Conservation (phyloP, 2,797 vertebrate genomes). For the Streptopelia turtur region DNA sequence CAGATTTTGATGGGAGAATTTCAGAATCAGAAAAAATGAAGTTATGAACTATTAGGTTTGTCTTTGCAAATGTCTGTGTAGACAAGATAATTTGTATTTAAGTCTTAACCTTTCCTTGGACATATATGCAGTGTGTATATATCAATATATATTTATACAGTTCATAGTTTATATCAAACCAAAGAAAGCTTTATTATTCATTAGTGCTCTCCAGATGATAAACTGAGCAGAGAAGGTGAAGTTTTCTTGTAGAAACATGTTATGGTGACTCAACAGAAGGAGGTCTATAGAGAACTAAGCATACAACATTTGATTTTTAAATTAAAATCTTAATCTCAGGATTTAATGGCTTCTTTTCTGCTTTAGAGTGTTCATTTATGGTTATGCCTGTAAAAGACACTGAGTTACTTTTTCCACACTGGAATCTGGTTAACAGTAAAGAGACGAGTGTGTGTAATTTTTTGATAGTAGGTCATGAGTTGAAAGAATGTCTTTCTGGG, state of each 20-base stretch:
- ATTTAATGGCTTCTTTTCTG: conserved; percentile 1
- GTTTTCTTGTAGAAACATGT: not conserved
- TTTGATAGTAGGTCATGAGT: not conserved
- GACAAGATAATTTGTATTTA: not conserved
- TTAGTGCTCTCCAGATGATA: not conserved
- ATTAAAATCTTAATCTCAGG: not conserved
- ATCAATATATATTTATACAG: not conserved
- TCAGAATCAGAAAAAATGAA: not conserved
- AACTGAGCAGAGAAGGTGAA: conserved; percentile 38
- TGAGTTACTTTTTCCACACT: not conserved
- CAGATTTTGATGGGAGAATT: not conserved
- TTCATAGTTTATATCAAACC: not conserved
- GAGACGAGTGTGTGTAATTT: not conserved
- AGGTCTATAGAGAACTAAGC: not conserved
- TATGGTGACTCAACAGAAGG: not conserved
- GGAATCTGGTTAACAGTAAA: not conserved
- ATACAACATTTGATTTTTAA: not conserved
- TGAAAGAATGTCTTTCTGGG: not conserved
- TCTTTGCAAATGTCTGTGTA: not conserved
- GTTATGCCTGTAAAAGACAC: not conserved
- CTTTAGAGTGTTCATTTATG: not conserved
- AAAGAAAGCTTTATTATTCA: not conserved
- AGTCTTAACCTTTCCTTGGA: not conserved
- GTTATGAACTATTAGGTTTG: not conserved
- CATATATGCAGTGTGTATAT: not conserved